Base-by-base conservation (phyloP, 2,888 invertebrate species). In the Erynnis tages region DNA sequence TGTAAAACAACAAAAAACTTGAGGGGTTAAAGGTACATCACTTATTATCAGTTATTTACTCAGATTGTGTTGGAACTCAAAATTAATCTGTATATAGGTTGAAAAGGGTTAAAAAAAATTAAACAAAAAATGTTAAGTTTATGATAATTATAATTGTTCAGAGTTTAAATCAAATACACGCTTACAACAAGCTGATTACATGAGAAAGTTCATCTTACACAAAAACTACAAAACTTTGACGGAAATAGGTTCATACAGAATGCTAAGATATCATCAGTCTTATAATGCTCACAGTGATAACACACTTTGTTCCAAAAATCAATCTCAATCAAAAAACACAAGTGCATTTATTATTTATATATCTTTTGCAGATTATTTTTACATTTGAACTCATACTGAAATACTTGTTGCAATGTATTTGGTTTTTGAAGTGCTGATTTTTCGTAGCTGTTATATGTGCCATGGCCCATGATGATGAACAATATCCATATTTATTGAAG, bases 231-330 rank as follows among this genome's bases (percentile, higher is more conserved):
- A 46, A 46, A 27, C 17, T 1, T 16, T 27, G 45, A 37, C 17
- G 47, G 53, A 35, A 44, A 50, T 46, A 37, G 41, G 50, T 48
- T 21, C 34, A 35, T 47, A 58, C 54, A 59, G 54, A 65, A 66
- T 63, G 60, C 56, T 47, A 60, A 63, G 41, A 57, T 58, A 62
- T 66, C 59, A 46, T 76, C 79, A 78, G 79, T 76, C 78, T 79
- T 77, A 70, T 69, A 65, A 56, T 60, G 63, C 57, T 65, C 56
- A 52, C 62, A 55, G 29, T 25, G 16, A 54, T 1, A 32, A 50
- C 32, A 30, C 34, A 25, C 35, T 66, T 67, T 66, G 65, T 69
- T 70, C 65, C n/a, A n/a, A 56, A 65, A 63, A 57, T 48, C 40
- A 65, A 64, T 57, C 52, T 41, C 60, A 43, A 61, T 65, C 66